Percentiles rank a stretch among this genome's conserved stretches.
Evolutionary conservation across 2,797 vertebrate genomes (phyloP).

Genomic region (Anomalospiza imberbis): DNA sequence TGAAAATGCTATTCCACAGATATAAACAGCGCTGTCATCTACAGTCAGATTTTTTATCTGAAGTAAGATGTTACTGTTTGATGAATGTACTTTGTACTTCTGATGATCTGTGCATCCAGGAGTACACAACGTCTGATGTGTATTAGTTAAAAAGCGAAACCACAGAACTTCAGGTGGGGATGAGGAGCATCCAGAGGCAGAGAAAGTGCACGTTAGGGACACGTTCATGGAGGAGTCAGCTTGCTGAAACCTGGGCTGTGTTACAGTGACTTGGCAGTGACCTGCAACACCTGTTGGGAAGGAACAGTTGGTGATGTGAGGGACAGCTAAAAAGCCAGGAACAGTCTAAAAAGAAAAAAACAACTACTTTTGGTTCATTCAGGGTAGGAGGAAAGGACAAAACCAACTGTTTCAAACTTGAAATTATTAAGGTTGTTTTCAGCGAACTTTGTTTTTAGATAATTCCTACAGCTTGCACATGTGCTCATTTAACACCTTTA

Average conservation of each 20-base stretch:
- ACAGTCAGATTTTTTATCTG: slow-evolving; percentile 34
- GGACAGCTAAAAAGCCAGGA: neutral
- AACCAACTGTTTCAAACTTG: neutral
- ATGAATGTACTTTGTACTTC: slow-evolving; percentile 38
- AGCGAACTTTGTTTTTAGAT: neutral
- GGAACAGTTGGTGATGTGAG: neutral
- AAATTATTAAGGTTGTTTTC: neutral
- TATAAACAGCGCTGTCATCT: slow-evolving; percentile 73
- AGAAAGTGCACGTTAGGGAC: slow-evolving; percentile 57
- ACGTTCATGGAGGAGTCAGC: neutral
- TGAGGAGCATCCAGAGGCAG: neutral
- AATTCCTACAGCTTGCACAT: neutral
- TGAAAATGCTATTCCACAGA: slow-evolving; percentile 71
- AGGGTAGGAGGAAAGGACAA: neutral
- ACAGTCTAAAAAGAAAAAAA: neutral
- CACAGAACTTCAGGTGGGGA: slow-evolving; percentile 25
- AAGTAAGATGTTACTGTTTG: neutral
- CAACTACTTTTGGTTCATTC: neutral
- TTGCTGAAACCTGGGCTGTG: slow-evolving; percentile 52
- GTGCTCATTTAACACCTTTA: neutral
- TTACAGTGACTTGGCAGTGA: slow-evolving; percentile 52
- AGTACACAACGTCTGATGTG: slow-evolving; percentile 45
- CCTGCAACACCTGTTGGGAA: slow-evolving; percentile 32
- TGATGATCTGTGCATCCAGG: neutral
- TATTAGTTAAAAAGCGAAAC: slow-evolving; percentile 65